Conservation (phyloP, 2,797 vertebrate genomes). For the Arctocebus calabarensis region DNA sequence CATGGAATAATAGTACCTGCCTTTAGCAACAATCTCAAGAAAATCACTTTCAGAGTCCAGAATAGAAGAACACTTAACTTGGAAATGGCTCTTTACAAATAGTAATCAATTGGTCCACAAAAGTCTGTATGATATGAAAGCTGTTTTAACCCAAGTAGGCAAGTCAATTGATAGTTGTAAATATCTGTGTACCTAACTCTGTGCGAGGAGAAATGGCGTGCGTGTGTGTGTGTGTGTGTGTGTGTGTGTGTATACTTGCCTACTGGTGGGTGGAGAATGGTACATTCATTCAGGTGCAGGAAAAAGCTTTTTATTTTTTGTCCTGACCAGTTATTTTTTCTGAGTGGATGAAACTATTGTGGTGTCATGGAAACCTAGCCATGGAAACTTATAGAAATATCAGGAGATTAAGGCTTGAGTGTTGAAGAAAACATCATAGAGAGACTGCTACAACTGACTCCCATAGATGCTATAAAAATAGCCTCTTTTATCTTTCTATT, state of each 20-base stretch:
- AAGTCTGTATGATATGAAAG: constrained; percentile 16
- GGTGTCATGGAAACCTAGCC: constrained; percentile 76
- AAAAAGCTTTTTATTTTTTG: background rate
- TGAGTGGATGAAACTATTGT: constrained; percentile 43
- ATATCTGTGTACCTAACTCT: background rate
- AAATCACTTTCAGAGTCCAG: constrained; percentile 12
- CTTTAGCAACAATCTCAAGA: constrained; percentile 45
- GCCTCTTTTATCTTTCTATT: background rate
- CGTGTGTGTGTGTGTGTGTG: background rate
- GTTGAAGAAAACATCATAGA: constrained; percentile 32
- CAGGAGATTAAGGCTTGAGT: constrained; percentile 21
- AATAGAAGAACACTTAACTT: constrained; percentile 56
- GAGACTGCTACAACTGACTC: constrained; percentile 23
- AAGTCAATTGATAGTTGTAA: constrained; percentile 20
- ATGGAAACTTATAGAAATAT: constrained; percentile 76
- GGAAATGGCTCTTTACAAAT: constrained; percentile 54
- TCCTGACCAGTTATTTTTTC: background rate
- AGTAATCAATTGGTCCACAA: constrained; percentile 44
- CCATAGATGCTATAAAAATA: constrained; percentile 52
- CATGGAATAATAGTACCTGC: constrained; percentile 43
- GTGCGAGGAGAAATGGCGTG: background rate
- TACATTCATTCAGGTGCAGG: background rate
- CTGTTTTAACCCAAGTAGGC: background rate
- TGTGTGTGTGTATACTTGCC: background rate
- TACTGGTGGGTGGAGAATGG: background rate